A percentile compares a stretch with the other conserved stretches of the same genome.
Evolutionary conservation across 1,140 invertebrate species (phyloP).

Genomic region (Bombus polaris): DNA sequence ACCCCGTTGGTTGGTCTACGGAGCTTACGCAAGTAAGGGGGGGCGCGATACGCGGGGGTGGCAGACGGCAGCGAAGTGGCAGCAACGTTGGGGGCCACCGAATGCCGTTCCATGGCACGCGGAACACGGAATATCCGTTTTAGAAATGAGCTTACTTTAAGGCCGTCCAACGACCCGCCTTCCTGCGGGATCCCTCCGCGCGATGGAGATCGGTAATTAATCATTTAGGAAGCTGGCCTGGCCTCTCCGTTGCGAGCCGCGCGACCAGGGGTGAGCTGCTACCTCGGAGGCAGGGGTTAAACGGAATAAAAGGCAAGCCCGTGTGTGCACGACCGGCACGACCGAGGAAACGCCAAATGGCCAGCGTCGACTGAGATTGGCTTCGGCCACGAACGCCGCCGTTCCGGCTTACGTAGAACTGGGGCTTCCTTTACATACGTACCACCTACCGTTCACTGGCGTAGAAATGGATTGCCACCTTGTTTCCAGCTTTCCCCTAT

Average conservation of each 20-base stretch:
- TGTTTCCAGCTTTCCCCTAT: not conserved
- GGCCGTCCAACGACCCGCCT: constrained; percentile 58
- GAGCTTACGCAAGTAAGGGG: constrained; percentile 46
- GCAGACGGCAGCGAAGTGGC: constrained; percentile 61
- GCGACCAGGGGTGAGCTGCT: constrained; percentile 30
- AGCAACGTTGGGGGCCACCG: constrained; percentile 61
- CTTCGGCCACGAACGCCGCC: constrained; percentile 61
- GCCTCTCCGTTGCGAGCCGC: constrained; percentile 34
- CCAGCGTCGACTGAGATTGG: constrained; percentile 72
- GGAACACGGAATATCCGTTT: constrained; percentile 80
- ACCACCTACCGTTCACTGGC: constrained; percentile 55
- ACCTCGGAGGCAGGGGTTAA: constrained; percentile 58
- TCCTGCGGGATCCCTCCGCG: constrained; percentile 62
- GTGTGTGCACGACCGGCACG: constrained; percentile 60
- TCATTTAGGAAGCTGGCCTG: constrained; percentile 75
- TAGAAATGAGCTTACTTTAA: constrained; percentile 78
- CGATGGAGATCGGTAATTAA: constrained; percentile 80
- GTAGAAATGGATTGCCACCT: constrained; percentile 10
- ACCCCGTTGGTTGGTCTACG: constrained; percentile 34
- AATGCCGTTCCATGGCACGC: constrained; percentile 73
- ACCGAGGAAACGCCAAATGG: constrained; percentile 79
- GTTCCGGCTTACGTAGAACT: constrained; percentile 62
- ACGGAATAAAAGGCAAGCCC: constrained; percentile 77
- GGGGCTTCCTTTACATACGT: constrained; percentile 61
- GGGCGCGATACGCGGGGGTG: constrained; percentile 48